These are phyloP conservation scores for Acipenser ruthenus DNA, from an alignment of 2,797 vertebrate genomes.

Conservation along the genomic window DNA sequence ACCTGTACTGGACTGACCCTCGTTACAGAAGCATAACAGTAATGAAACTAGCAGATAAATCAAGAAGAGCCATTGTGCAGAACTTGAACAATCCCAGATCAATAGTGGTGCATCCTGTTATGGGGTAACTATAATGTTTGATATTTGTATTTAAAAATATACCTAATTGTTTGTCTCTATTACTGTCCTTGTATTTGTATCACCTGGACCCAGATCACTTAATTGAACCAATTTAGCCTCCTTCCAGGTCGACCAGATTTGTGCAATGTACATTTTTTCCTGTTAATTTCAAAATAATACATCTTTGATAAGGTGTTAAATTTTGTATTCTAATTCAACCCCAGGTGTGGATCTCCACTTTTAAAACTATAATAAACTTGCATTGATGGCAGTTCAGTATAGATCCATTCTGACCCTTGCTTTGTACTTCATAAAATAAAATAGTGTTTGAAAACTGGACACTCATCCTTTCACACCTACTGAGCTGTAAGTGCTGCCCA, in stretches of 20 bases:
- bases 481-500: conserved; percentile 29
- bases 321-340: too few species aligned
- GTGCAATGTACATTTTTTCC: too few species aligned
- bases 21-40: conserved; percentile 84
- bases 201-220: too few species aligned
- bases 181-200: too few species aligned
- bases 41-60: conserved; percentile 84
- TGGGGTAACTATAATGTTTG: conserved; percentile 66
- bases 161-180: not conserved
- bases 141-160: not conserved
- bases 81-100: conserved; percentile 91
- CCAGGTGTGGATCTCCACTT: too few species aligned
- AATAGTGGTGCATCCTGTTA: conserved; percentile 85
- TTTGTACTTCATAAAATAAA: conserved; percentile 25
- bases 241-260: too few species aligned
- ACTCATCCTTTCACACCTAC: conserved; percentile 28
- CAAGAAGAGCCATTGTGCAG: conserved; percentile 79
- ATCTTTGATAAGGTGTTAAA: too few species aligned
- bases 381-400: too few species aligned
- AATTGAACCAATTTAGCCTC: too few species aligned
- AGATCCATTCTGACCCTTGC: conserved; percentile 19
- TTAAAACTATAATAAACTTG: too few species aligned
- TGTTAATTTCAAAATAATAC: too few species aligned
- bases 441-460: conserved; percentile 25
- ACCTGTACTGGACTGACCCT: conserved; percentile 95